A percentile compares a stretch with the other conserved stretches of the same genome.
Conservation (phyloP, 2,113 vertebrate genomes). For the Scopus umbretta region DNA sequence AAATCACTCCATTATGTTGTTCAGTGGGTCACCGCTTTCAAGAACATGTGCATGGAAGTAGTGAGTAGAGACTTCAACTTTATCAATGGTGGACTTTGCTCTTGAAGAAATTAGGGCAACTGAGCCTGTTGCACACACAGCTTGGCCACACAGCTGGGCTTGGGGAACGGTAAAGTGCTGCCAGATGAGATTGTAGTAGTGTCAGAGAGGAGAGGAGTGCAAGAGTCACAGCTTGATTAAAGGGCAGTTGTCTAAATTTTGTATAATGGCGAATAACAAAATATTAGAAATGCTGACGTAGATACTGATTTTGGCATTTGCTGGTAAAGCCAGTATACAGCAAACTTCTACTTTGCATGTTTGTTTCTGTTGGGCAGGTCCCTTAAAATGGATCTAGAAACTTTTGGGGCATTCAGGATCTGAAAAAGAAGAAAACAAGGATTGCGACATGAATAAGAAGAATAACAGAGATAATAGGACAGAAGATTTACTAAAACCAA, state of each 20-base stretch:
- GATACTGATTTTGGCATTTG: not conserved
- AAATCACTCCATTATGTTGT: not conserved
- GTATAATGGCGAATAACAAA: not conserved
- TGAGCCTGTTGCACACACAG: not conserved
- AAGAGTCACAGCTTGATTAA: not conserved
- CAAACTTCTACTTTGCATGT: not conserved
- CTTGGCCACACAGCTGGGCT: not conserved
- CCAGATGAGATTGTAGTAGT: not conserved
- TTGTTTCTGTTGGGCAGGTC: not conserved
- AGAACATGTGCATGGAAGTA: accelerated
- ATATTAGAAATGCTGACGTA: not conserved
- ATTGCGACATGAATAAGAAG: not conserved
- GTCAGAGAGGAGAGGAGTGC: not conserved
- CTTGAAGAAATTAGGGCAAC: not conserved
- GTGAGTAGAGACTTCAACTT: not conserved
- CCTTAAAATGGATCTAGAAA: not conserved
- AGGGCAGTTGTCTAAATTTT: not conserved
- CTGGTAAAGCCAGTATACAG: not conserved
- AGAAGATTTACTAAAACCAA: not conserved
- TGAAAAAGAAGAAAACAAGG: not conserved
- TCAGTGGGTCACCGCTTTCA: not conserved
- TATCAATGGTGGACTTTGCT: not conserved
- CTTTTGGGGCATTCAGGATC: not conserved
- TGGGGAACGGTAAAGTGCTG: not conserved
- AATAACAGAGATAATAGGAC: not conserved